Evolutionary conservation across 1,140 invertebrate genomes (phyloP).

Genomic region (Sinella curviseta): DNA sequence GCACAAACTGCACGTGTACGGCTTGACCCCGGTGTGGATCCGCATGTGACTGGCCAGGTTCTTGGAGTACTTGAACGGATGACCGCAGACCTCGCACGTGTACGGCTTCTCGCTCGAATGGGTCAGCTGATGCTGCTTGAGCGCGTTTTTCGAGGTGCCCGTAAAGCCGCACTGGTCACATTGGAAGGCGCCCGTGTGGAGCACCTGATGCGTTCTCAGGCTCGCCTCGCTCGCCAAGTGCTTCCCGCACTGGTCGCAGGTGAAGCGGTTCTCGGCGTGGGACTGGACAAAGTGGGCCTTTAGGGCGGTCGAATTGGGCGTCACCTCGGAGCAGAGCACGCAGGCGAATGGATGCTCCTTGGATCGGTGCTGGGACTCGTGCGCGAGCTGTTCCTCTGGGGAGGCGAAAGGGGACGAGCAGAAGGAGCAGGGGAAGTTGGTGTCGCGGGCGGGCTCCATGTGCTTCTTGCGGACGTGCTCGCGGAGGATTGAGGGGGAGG

Average conservation of each 20-base stretch:
- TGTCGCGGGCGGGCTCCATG: not conserved
- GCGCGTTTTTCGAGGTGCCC: slow-evolving; percentile 52
- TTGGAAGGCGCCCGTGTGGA: slow-evolving; percentile 4
- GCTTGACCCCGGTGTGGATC: slow-evolving; percentile 68
- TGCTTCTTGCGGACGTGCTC: not conserved
- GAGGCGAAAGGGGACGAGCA: not conserved
- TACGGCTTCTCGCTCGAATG: slow-evolving; percentile 73
- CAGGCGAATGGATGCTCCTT: slow-evolving; percentile 8
- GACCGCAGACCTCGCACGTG: slow-evolving; percentile 72
- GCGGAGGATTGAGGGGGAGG: not conserved
- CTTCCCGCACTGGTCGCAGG: slow-evolving; percentile 12
- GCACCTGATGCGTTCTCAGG: slow-evolving; percentile 2
- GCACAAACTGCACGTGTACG: slow-evolving; percentile 61
- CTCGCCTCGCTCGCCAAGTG: not conserved
- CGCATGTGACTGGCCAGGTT: slow-evolving; percentile 79
- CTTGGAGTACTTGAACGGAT: slow-evolving; percentile 68
- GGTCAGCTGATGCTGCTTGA: slow-evolving; percentile 59
- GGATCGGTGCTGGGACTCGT: not conserved
- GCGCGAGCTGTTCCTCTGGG: not conserved
- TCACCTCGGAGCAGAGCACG: not conserved
- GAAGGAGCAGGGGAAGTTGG: not conserved
- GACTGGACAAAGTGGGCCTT: slow-evolving; percentile 4
- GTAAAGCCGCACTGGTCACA: slow-evolving; percentile 16
- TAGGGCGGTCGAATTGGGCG: slow-evolving; percentile 8
- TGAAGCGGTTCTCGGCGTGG: slow-evolving; percentile 7